Conservation (phyloP, 2,113 vertebrate genomes). For the Alaudala cheleensis region DNA sequence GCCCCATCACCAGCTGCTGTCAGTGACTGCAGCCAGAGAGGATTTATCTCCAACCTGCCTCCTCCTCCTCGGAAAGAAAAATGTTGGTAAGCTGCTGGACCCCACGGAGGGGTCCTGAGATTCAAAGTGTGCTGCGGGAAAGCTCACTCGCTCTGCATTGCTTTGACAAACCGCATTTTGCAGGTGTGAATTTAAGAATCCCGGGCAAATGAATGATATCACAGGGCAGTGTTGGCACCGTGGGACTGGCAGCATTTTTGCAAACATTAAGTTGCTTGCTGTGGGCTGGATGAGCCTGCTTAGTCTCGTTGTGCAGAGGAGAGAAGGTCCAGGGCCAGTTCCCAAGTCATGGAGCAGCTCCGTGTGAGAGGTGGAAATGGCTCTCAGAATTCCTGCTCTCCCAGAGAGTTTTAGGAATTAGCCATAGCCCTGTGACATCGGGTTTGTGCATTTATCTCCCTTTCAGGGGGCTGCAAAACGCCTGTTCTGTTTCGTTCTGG, state of each 20-base stretch:
- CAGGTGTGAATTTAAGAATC: not conserved
- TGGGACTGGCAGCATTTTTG: not conserved
- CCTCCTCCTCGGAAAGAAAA: not conserved
- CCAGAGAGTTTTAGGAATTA: not conserved
- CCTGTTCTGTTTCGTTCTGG: not conserved
- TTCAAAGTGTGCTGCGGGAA: not conserved
- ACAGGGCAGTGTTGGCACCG: not conserved
- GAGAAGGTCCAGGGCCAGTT: not conserved
- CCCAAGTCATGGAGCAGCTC: not conserved
- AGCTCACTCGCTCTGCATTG: rapidly evolving
- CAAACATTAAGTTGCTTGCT: not conserved
- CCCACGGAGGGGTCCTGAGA: not conserved
- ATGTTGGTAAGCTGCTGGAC: not conserved
- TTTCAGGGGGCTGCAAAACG: not conserved
- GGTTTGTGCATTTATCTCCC: not conserved
- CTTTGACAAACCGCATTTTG: not conserved
- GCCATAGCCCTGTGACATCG: no score
- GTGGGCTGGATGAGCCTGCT: not conserved
- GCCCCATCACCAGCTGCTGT: not conserved
- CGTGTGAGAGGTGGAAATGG: rapidly evolving
- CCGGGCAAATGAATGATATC: not conserved
- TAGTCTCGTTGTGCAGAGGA: not conserved
- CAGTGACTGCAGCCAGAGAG: not conserved
- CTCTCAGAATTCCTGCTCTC: not conserved
- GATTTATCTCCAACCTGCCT: not conserved